Conservation (phyloP, 2,888 invertebrate species). For the Apodemia hepburni region DNA sequence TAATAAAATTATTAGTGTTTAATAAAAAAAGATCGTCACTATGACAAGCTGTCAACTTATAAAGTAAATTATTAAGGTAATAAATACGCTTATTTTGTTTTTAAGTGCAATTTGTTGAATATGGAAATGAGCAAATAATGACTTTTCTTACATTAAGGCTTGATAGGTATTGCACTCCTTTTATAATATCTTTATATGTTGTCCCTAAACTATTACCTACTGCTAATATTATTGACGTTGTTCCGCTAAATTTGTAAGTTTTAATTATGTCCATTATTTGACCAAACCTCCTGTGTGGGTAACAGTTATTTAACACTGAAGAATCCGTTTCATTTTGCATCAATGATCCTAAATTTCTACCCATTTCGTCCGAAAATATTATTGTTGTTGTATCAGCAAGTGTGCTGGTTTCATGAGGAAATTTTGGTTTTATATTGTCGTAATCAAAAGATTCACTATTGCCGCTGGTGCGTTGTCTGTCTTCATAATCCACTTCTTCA, state of each 20-base stretch:
- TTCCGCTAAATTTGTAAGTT: not conserved
- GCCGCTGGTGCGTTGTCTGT: too few species aligned
- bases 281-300: not conserved
- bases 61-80: not conserved
- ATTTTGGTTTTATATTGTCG: too few species aligned
- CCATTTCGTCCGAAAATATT: too few species aligned
- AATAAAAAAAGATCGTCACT: not conserved
- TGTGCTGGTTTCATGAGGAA: too few species aligned
- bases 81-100: not conserved
- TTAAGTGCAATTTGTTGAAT: not conserved
- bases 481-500: too few species aligned
- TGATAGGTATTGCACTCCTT: not conserved
- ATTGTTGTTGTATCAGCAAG: too few species aligned
- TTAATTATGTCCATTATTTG: not conserved
- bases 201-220: slow-evolving; percentile 4
- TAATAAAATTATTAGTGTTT: too few species aligned
- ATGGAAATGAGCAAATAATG: not conserved
- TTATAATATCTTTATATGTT: not conserved
- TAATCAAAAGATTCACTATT: too few species aligned
- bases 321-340: not conserved
- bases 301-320: not conserved
- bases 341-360: too few species aligned
- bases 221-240: not conserved
- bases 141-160: not conserved
- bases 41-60: not conserved